A percentile compares a stretch with the other conserved stretches of the same genome.
Evolutionary conservation across 2,797 vertebrate genomes (phyloP).

Genomic region (Prunella strophiata): DNA sequence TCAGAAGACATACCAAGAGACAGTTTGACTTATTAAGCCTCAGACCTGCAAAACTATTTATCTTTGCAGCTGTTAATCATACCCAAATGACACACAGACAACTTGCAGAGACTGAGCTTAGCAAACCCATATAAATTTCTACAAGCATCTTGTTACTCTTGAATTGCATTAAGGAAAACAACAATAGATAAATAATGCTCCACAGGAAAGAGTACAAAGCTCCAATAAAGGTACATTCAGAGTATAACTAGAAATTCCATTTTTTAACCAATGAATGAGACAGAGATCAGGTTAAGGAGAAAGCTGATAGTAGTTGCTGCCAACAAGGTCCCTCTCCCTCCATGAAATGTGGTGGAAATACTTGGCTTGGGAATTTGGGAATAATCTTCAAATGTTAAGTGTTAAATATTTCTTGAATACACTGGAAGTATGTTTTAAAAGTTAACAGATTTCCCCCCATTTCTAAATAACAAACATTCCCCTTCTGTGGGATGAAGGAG

Average conservation of each 20-base stretch:
- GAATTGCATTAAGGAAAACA: neutral
- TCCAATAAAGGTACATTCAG: neutral
- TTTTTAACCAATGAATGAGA: neutral
- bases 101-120: neutral
- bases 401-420: neutral
- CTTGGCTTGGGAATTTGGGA: neutral
- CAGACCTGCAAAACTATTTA: constrained; percentile 32
- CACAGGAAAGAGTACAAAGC: neutral
- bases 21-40: constrained; percentile 3
- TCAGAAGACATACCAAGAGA: neutral
- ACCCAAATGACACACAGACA: neutral
- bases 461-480: neutral
- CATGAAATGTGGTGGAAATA: neutral
- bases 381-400: neutral
- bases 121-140: neutral
- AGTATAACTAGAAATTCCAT: neutral
- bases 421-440: neutral
- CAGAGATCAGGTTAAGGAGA: neutral
- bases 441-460: neutral
- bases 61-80: constrained; percentile 23
- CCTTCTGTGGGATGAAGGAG: neutral
- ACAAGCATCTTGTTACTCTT: neutral
- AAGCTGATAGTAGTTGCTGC: neutral
- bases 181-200: neutral
- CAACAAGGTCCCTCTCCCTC: neutral